A percentile compares a stretch with the other conserved stretches of the same genome.
Conservation (phyloP, 2,888 invertebrate species). For the Lasioglossum oenotherae region DNA sequence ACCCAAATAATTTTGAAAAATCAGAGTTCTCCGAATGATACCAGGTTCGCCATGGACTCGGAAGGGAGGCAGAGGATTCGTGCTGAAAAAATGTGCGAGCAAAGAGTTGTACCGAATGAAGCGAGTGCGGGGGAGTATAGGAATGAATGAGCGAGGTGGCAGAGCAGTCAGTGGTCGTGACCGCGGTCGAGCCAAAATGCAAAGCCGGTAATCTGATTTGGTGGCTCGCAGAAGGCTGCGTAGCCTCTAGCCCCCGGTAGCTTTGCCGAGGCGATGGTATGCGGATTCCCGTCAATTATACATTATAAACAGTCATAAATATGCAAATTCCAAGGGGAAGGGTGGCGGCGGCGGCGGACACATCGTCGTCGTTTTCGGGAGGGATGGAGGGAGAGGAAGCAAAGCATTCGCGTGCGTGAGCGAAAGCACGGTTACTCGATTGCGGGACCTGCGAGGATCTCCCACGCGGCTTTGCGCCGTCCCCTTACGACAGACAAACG, state of each 20-base stretch:
- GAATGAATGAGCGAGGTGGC: slow-evolving; percentile 7
- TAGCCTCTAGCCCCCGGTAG: slow-evolving; percentile 61
- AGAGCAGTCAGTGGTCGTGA: slow-evolving; percentile 42
- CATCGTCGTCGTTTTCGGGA: not conserved
- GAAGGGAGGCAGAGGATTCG: slow-evolving; percentile 3
- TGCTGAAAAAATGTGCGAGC: slow-evolving; percentile 16
- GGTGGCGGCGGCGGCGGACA: slow-evolving; percentile 23
- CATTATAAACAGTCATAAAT: slow-evolving; percentile 79
- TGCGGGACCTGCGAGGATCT: slow-evolving; percentile 58
- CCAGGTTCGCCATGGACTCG: not conserved
- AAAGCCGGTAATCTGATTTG: slow-evolving; percentile 78
- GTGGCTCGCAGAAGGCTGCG: slow-evolving; percentile 65
- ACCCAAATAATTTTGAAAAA: too few species aligned
- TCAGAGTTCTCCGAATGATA: not conserved
- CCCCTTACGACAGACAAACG: slow-evolving; percentile 51
- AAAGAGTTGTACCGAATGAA: slow-evolving; percentile 17
- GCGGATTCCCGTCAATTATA: slow-evolving; percentile 77
- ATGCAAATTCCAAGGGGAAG: slow-evolving; percentile 68
- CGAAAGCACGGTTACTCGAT: slow-evolving; percentile 53
- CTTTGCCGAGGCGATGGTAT: slow-evolving; percentile 57
- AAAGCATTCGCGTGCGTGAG: slow-evolving; percentile 55
- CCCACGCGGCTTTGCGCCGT: slow-evolving; percentile 72
- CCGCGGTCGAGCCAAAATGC: slow-evolving; percentile 72
- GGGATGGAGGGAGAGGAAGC: not conserved
- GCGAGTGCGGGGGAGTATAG: not conserved